Conservation (phyloP, 2,888 invertebrate genomes). For the Escarpia spicata region DNA sequence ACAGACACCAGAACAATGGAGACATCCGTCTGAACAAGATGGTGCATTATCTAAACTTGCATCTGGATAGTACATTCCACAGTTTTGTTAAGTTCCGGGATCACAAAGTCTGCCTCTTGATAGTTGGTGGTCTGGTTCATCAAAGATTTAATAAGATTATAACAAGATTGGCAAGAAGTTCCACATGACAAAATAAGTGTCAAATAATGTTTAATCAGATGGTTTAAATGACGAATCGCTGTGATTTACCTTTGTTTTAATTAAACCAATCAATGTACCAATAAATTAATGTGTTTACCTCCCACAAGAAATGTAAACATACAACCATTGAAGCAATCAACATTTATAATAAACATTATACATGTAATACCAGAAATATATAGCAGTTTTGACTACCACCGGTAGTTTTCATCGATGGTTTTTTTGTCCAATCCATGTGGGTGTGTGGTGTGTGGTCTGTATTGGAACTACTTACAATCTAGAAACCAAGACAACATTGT, state of each 20-base stretch:
- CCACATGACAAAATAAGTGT: too few species aligned
- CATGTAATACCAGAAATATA: too few species aligned
- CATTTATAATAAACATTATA: too few species aligned
- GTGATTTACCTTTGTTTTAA: too few species aligned
- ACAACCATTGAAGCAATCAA: too few species aligned
- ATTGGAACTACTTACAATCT: neutral
- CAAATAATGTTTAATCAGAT: too few species aligned
- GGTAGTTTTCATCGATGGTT: neutral
- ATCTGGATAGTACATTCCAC: neutral
- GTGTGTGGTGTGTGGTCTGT: neutral
- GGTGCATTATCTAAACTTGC: neutral
- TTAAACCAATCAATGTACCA: too few species aligned
- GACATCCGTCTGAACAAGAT: neutral
- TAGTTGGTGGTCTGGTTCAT: neutral
- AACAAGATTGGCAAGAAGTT: too few species aligned
- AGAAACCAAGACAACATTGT: neutral
- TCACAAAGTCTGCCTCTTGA: neutral
- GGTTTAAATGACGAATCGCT: too few species aligned
- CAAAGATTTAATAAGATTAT: neutral
- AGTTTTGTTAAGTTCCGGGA: neutral
- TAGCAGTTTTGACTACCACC: too few species aligned
- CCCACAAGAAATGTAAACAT: too few species aligned
- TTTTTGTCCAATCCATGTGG: neutral
- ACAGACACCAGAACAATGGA: neutral
- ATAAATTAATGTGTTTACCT: too few species aligned